phyloP scores from a whole-genome alignment of 2,113 vertebrate species.

The Taurulus bubalis region DNA sequence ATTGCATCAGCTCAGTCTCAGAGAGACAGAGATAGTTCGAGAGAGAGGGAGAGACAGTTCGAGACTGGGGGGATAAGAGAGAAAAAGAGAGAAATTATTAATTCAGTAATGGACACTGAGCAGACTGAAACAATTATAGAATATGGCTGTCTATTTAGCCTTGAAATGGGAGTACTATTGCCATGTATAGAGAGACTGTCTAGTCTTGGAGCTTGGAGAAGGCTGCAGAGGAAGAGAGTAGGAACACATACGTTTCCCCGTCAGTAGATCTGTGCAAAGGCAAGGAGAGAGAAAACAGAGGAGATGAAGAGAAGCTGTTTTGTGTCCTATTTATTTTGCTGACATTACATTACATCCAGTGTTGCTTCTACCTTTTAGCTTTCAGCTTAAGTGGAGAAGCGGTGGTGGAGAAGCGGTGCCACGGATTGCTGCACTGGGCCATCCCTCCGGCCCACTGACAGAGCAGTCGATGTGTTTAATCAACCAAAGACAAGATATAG shows the following conservation, averaged over 20 bases:
- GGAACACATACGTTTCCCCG: slow-evolving; percentile 23
- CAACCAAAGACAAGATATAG: slow-evolving; percentile 67
- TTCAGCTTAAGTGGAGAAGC: slow-evolving; percentile 38
- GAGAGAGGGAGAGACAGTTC: slow-evolving; percentile 20
- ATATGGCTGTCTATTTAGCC: slow-evolving; percentile 58
- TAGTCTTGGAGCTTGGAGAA: slow-evolving; percentile 18
- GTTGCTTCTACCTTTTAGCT: slow-evolving; percentile 43
- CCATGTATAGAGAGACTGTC: slow-evolving; percentile 24
- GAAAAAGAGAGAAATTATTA: slow-evolving; percentile 49
- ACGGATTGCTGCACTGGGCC: slow-evolving; percentile 44
- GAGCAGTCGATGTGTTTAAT: slow-evolving; percentile 75
- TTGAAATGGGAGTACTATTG: slow-evolving; percentile 43
- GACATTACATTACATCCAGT: slow-evolving; percentile 31
- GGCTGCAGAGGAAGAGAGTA: slow-evolving; percentile 1
- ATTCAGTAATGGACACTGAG: slow-evolving; percentile 51
- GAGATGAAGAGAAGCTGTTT: slow-evolving; percentile 34
- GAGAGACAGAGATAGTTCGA: slow-evolving; percentile 33
- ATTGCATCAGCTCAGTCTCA: slow-evolving; percentile 34
- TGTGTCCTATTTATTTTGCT: slow-evolving; percentile 44
- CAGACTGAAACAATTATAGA: slow-evolving; percentile 56
- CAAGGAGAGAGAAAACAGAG: background rate
- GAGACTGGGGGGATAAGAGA: slow-evolving; percentile 3
- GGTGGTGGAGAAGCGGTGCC: slow-evolving; percentile 23
- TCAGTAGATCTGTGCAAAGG: slow-evolving; percentile 16
- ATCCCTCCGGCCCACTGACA: slow-evolving; percentile 69